Conservation (phyloP, 2,888 invertebrate genomes). For the Cyaniris semiargus region DNA sequence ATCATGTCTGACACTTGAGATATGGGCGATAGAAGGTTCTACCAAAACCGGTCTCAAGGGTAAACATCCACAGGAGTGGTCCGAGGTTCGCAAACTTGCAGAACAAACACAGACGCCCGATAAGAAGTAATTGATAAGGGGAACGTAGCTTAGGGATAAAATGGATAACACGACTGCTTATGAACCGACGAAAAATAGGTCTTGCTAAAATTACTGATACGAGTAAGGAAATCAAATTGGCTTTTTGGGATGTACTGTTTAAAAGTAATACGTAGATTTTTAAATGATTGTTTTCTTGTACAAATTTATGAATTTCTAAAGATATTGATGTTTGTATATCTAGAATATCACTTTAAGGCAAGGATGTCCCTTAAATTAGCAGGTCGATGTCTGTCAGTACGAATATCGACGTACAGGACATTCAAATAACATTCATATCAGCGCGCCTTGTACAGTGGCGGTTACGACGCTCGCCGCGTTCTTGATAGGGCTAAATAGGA, state of each 20-base stretch:
- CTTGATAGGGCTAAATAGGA: too few relatives aligned
- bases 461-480: too few relatives aligned
- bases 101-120: slow-evolving; percentile 38
- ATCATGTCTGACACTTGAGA: slow-evolving; percentile 14
- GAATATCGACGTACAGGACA: too few relatives aligned
- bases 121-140: slow-evolving; percentile 36
- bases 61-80: slow-evolving; percentile 37
- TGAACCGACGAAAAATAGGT: background rate
- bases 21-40: background rate
- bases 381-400: too few relatives aligned
- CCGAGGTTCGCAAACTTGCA: slow-evolving; percentile 37
- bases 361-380: too few relatives aligned
- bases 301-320: too few relatives aligned
- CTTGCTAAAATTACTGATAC: background rate
- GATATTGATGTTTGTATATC: background rate
- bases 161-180: background rate
- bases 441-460: too few relatives aligned
- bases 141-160: background rate
- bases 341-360: background rate
- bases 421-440: too few relatives aligned
- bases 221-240: background rate
- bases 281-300: too few relatives aligned
- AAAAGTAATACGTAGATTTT: background rate
- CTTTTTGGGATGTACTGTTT: background rate
- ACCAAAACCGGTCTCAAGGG: slow-evolving; percentile 1